Percentiles rank a stretch among this genome's conserved stretches.
Conservation (phyloP, 2,888 invertebrate species). For the Monochamus alternatus region DNA sequence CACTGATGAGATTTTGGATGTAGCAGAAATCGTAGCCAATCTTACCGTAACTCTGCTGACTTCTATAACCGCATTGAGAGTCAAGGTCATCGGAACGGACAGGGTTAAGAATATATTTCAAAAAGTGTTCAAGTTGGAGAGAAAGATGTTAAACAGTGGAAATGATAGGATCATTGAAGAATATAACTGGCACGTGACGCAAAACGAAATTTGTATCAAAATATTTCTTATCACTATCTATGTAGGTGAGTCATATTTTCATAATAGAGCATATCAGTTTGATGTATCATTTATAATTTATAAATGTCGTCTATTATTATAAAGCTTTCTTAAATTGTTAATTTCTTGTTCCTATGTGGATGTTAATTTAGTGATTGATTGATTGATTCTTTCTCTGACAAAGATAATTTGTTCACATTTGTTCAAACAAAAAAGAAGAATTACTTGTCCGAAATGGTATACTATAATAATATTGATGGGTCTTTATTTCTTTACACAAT, state of each 20-base stretch:
- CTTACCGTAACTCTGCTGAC: constrained; percentile 52
- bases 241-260: constrained; percentile 38
- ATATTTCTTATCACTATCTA: constrained; percentile 47
- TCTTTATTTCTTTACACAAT: too few species aligned
- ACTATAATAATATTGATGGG: too few species aligned
- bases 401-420: too few species aligned
- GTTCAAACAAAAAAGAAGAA: too few species aligned
- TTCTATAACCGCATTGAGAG: constrained; percentile 49
- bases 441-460: too few species aligned
- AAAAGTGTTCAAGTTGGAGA: constrained; percentile 50
- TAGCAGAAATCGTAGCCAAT: constrained; percentile 49
- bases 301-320: too few species aligned
- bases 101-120: constrained; percentile 45
- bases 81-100: constrained; percentile 44
- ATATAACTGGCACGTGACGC: constrained; percentile 42
- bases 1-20: constrained; percentile 25
- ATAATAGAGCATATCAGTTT: too few species aligned
- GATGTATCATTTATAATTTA: too few species aligned
- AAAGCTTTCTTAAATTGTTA: too few species aligned
- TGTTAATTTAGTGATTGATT: too few species aligned
- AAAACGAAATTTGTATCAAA: constrained; percentile 43
- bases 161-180: constrained; percentile 45
- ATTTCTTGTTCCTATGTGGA: too few species aligned
- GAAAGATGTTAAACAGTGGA: constrained; percentile 40
- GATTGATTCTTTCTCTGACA: too few species aligned